Base-by-base conservation (phyloP, 35 echinoderm and acorn worm species). In the Stichopus chloronotus region DNA sequence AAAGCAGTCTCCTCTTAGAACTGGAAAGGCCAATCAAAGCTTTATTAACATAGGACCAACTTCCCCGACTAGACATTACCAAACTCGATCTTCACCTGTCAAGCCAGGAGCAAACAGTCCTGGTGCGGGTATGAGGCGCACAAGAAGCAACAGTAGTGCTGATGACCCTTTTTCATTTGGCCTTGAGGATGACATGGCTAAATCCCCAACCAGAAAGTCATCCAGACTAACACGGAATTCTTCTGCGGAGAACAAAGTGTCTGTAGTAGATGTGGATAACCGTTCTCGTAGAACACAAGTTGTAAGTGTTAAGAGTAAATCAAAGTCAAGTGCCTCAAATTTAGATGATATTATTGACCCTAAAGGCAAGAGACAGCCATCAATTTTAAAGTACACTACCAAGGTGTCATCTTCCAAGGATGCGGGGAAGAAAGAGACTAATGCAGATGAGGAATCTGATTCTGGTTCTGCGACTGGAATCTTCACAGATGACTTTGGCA, bases 161-260 rank as follows among this genome's bases (percentile, higher is more conserved):
- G 90, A 91, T n/a, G 90, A 91, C 72, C 90, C 90, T 43, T 91
- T 91, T 53, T 78, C 71, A 9, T 91, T 91, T 79, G 30, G 90
- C 2, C 78, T 71, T 56, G 90, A 91, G 23, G 90, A 91, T 59
- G 90, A 91, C 5, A 13, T 13, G 5, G 52, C 72, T 7, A 91
- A 91, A 14, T 91, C 90, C 12, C 90, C 90, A 7, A 52, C 76
- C 53, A 77, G 76, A 57, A 91, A 91, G 72, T 91, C 90, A 9
- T 58, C 90, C 5, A 53, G 90, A 57, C 16, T 65, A 53, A 78
- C 90, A 6, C 23, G 90, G n/a, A 79, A 22, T 78, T 72, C 90
- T 54, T 19, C 72, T 10, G 6, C 55, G 25, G 90, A 91, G 55
- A 4, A 10, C n/a, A 89, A 63, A 59, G 22, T 11, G 87, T 9